Evolutionary conservation across 2,888 invertebrate genomes (phyloP), one percentile per base, ranked within the genome.

Genomic region (Chorisops tibialis): DNA sequence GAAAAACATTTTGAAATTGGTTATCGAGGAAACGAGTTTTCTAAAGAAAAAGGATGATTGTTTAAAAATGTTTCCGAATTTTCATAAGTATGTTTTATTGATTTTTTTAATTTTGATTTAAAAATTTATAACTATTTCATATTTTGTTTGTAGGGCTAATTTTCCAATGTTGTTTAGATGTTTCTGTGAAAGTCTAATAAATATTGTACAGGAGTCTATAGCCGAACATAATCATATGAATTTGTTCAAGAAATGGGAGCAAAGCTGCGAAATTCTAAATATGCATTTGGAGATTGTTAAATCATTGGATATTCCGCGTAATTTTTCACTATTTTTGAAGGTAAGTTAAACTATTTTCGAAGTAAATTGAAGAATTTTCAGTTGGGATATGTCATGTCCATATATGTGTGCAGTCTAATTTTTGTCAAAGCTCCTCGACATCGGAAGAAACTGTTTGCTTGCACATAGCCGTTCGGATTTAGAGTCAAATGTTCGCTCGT

Each of bases 141-240:
- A 48, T 61, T 38, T 39, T 63, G 50, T 22, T 51, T 63, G 21
- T 41, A 81, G 77, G 73, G 76, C 75, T 0, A 88, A 85, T 72
- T 89, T 90, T 69, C 82, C 86, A 7, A 77, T 89, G 67, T 74
- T 91, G 3, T 88, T 85, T 69, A 82, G 85, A 67, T 85, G 84
- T 64, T 69, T 90, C 1, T 88, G 87, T 59, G 80, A 80, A 65
- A 82, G 84, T 9, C 71, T 89, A 9, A 52, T 51, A 30, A 51
- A 39, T 61, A 30, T 49, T 11, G 49, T 59, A 14, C 47, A 37
- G 21, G 59, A 59, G 6, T 47, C 38, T 2, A 22, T 38, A 14
- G 19, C 47, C 12, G 48, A 47, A 24, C 38, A 38, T 21, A 48
- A 5, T n/a, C n/a, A 49, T 14, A 1, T 18, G 2, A 69, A 81